Percentiles rank a stretch among this genome's conserved stretches.
phyloP scores from a whole-genome alignment of 2,888 invertebrate genomes.

The Beris morrisii region DNA sequence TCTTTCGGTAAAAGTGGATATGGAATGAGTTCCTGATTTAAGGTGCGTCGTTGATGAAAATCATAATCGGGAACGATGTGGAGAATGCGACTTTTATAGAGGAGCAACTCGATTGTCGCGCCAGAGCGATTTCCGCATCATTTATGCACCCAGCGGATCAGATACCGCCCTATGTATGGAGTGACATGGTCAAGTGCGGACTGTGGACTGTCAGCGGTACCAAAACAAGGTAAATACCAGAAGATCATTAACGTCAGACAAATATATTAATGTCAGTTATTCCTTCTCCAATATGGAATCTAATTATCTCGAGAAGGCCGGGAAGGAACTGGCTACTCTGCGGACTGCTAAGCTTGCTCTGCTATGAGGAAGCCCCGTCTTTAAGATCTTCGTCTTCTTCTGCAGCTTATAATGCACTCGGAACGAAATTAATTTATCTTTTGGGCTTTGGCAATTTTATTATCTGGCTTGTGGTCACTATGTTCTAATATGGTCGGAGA shows the following conservation, averaged over 20 bases:
- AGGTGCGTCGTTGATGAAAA: slow-evolving; percentile 1
- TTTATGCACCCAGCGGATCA: background rate
- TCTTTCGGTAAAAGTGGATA: background rate
- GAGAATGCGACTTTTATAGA: slow-evolving; percentile 4
- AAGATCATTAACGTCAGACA: slow-evolving; percentile 45
- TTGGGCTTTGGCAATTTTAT: slow-evolving; percentile 17
- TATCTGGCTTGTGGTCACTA: slow-evolving; percentile 23
- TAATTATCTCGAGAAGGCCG: slow-evolving; percentile 42
- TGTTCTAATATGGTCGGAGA: slow-evolving; percentile 16
- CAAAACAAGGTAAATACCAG: slow-evolving; percentile 45
- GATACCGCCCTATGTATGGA: background rate
- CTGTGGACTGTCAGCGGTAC: slow-evolving; percentile 39
- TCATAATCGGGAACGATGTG: slow-evolving; percentile 2
- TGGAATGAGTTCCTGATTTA: background rate
- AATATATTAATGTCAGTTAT: slow-evolving; percentile 45
- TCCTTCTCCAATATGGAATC: slow-evolving; percentile 43
- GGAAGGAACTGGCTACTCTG: background rate
- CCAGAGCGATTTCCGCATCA: background rate
- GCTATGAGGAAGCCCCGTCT: background rate
- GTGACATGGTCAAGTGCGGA: slow-evolving; percentile 14
- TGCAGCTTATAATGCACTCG: background rate
- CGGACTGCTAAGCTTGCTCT: background rate
- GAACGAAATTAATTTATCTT: slow-evolving; percentile 32
- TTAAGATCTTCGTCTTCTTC: slow-evolving; percentile 1
- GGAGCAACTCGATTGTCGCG: no score